Evolutionary conservation across 1,140 invertebrate species (phyloP), one percentile per base, ranked within the genome.

Genomic region (Ectropis grisescens): DNA sequence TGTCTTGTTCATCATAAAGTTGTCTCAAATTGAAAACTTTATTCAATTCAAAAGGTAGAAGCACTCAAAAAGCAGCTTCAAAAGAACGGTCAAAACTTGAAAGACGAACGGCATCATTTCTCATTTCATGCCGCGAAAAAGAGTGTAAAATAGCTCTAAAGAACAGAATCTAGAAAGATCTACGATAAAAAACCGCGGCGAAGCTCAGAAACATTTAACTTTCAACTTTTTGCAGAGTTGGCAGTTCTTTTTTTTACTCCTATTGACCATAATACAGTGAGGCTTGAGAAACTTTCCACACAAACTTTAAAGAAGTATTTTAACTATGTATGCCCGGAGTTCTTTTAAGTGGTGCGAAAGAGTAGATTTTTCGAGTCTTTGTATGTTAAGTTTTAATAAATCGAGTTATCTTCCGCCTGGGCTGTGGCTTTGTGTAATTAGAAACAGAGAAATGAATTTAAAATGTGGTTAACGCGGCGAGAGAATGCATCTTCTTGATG

Each of bases 121-220:
- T 4, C 8, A 33, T 48, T 39, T 39, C 45, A 31, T 39, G 30
- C 33, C 11, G 19, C 40, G 33, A 37, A 22, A 44, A 41, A 16
- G 31, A 34, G 35, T 37, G 29, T 37, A 40, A 41, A 50, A 50
- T 37, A 36, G 37, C 37, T 29, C 25, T 46, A 41, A 52, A 43
- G 41, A 34, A 37, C 29, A 32, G 23, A 41, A 33, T 13, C 26
- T 25, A 33, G 25, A 11, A 39, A 39, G 19, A 46, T 26, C 29
- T 24, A 23, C 42, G 41, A 48, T 50, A 54, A 56, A 56, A 52
- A 57, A 52, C 38, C 40, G 26, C 29, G 32, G 41, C 34, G 37
- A 50, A 49, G 44, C 48, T 57, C 41, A 44, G 42, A 53, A 59
- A 66, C 54, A 69, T 69, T 58, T 65, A 69, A 65, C 51, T 69